These are phyloP conservation scores for Sialia sialis DNA, from an alignment of 2,113 vertebrate species.

Conservation along the genomic window DNA sequence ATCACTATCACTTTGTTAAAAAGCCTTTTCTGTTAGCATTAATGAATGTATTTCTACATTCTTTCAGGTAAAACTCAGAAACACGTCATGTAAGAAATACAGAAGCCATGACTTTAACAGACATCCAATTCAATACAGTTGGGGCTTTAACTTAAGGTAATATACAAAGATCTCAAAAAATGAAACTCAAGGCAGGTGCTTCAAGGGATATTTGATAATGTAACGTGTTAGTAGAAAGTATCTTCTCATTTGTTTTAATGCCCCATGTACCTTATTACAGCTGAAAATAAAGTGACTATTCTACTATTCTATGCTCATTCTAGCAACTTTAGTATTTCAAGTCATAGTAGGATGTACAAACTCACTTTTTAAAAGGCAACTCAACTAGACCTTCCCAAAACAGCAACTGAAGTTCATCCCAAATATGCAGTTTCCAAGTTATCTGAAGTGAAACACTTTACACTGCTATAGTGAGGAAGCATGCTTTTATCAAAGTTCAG, in stretches of 20 bases:
- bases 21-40: constrained; percentile 32
- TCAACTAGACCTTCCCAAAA: not conserved
- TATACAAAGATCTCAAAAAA: not conserved
- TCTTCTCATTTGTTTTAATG: not conserved
- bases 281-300: not conserved
- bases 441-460: not conserved
- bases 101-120: constrained; percentile 1
- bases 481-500: not conserved
- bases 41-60: not conserved
- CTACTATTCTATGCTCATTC: not conserved
- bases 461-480: not conserved
- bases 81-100: not conserved
- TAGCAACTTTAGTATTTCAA: not conserved
- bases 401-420: not conserved
- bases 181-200: not conserved
- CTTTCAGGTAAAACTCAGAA: not conserved
- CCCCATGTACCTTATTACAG: not conserved
- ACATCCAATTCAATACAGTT: not conserved
- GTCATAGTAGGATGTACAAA: not conserved
- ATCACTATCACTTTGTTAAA: constrained; percentile 39
- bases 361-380: not conserved
- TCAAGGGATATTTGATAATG: not conserved
- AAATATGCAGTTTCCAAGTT: not conserved
- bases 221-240: not conserved
- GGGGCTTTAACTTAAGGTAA: not conserved